Percentiles rank a stretch among this genome's conserved stretches.
phyloP scores from a whole-genome alignment of 2,797 vertebrate genomes.

The Hipposideros larvatus region DNA sequence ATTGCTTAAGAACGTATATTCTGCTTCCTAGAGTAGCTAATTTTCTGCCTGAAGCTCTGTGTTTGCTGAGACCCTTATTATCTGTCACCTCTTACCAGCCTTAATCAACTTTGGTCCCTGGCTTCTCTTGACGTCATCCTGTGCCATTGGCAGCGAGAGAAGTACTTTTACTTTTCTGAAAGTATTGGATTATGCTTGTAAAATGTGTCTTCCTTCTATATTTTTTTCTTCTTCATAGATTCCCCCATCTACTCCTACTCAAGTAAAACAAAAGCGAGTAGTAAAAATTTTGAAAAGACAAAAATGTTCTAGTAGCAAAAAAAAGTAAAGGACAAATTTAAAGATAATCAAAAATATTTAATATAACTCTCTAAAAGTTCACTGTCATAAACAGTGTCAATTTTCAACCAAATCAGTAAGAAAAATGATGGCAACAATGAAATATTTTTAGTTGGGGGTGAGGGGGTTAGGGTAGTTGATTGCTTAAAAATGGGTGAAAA shows the following conservation, averaged over 20 bases:
- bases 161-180: neutral
- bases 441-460: neutral
- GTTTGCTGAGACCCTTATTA: neutral
- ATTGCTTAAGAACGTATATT: constrained; percentile 18
- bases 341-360: constrained; percentile 9
- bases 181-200: neutral
- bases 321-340: neutral
- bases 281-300: neutral
- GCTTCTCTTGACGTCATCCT: neutral
- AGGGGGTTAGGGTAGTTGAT: neutral
- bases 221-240: neutral
- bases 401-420: neutral
- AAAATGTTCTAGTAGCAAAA: neutral
- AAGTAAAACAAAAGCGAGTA: constrained; percentile 1
- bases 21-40: neutral
- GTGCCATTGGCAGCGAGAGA: neutral
- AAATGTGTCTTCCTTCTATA: neutral
- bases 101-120: neutral
- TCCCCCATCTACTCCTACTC: neutral
- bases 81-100: neutral
- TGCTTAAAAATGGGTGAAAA: constrained; percentile 37
- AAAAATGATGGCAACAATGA: neutral
- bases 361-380: neutral
- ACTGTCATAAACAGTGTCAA: neutral
- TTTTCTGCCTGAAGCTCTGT: neutral